Base-by-base conservation (phyloP, 2,113 vertebrate genomes). In the Callorhinus ursinus region DNA sequence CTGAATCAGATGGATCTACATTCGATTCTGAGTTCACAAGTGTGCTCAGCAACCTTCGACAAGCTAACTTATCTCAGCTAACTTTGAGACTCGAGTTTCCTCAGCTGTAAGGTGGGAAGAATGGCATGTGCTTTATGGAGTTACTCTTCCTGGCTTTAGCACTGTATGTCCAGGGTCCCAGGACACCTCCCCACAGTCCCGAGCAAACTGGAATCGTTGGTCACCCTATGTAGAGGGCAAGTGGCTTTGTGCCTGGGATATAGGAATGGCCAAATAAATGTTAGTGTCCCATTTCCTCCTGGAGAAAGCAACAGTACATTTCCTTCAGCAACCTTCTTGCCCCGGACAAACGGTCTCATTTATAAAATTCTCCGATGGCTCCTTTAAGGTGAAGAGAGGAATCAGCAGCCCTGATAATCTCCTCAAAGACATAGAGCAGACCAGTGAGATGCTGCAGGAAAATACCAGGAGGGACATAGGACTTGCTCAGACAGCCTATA, bases 271-370 rank as follows among this genome's bases (percentile, higher is more conserved):
- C 55, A 55, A 82, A 53, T 83, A 84, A 51, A 81, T 74, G 46
- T 59, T 5, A 57, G n/a, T 28, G 36, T 26, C 67, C 15, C 67
- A 7, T 77, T 84, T 94, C 82, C 86, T 67, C 46, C 53, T 4
- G 39, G 22, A 74, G 59, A 96, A 39, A 93, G 9, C 5, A 82
- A 19, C 39, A 72, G 59, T 49, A 67, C 8, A 15, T 84, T 84
- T 79, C 77, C 67, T 81, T 88, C 7, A 83, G 61, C 28, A 96
- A 76, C 11, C 28, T 82, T 84, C 80, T 84, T 88, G 71, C 4
- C 19, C 33, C 51, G 63, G 85, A 89, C 14, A 74, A 90, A 94
- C 26, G 22, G 31, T 84, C 28, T 91, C 39, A 51, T 92, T 89
- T 77, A 89, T 46, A 63, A 95, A 93, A 79, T 67, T 53, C 61